These are phyloP conservation scores for Iselma pallidipennis DNA, from an alignment of 2,888 invertebrate genomes.

Conservation along the genomic window DNA sequence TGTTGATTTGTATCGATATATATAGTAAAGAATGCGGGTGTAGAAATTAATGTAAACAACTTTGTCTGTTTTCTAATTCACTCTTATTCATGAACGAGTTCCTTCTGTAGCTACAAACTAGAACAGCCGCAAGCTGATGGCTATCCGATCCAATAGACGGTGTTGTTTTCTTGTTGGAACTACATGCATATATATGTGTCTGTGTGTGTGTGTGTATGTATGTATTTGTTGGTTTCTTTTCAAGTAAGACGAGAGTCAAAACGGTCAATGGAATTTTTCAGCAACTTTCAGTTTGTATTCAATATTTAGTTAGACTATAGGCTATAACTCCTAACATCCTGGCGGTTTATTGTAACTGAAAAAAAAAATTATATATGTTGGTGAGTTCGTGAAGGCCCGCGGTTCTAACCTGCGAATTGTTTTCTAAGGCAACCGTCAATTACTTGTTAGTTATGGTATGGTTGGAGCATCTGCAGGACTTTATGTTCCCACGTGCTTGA, in stretches of 20 bases:
- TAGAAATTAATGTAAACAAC: conserved; percentile 42
- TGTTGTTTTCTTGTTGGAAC: not conserved
- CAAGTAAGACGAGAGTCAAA: not conserved
- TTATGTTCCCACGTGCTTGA: conserved; percentile 12
- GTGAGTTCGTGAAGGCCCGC: conserved; percentile 20
- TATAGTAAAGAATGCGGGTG: conserved; percentile 39
- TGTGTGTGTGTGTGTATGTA: no score
- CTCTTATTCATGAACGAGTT: conserved; percentile 40
- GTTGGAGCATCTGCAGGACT: conserved; percentile 2
- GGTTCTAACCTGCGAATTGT: conserved; percentile 33
- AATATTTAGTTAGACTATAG: not conserved
- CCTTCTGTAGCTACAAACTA: not conserved
- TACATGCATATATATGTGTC: no score
- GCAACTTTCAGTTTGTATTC: not conserved
- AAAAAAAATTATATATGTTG: conserved; percentile 8
- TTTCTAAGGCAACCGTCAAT: conserved; percentile 33
- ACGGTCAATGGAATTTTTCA: not conserved
- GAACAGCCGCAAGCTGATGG: not conserved
- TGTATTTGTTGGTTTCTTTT: not conserved
- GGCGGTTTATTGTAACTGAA: not conserved
- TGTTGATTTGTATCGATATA: not conserved
- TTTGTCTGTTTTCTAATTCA: conserved; percentile 41
- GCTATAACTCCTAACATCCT: not conserved
- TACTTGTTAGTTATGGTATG: conserved; percentile 33
- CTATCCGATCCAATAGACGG: not conserved